phyloP scores from a whole-genome alignment of 2,888 invertebrate genomes.

The Meteorus cinctellus region DNA sequence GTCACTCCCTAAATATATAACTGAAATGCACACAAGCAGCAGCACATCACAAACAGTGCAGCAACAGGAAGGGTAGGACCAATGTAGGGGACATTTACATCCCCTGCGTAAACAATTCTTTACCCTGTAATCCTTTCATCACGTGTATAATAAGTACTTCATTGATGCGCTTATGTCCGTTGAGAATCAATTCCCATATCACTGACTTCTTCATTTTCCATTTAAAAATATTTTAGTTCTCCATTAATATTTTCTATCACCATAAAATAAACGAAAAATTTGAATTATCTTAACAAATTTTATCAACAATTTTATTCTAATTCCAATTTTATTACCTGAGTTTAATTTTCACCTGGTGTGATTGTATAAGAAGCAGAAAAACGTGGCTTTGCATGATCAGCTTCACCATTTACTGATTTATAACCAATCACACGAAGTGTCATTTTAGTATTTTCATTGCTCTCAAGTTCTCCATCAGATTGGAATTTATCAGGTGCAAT shows the following conservation, averaged over 20 bases:
- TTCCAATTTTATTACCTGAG: too few species aligned
- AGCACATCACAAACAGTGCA: not conserved
- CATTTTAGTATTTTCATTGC: too few species aligned
- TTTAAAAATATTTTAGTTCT: too few species aligned
- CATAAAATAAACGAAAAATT: too few species aligned
- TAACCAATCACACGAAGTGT: too few species aligned
- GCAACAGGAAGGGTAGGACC: not conserved
- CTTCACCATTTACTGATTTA: too few species aligned
- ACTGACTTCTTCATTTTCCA: not conserved
- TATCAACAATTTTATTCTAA: too few species aligned
- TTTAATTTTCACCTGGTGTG: not conserved
- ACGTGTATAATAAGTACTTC: slow-evolving; percentile 43
- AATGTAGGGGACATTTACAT: slow-evolving; percentile 14
- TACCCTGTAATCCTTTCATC: slow-evolving; percentile 64
- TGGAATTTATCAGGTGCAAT: not conserved
- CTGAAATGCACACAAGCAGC: not conserved
- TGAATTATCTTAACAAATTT: too few species aligned
- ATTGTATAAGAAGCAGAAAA: not conserved
- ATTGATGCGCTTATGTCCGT: slow-evolving; percentile 65
- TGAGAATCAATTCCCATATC: slow-evolving; percentile 63
- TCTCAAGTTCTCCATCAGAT: not conserved
- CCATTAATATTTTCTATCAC: too few species aligned
- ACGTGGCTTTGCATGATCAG: too few species aligned
- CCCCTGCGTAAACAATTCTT: slow-evolving; percentile 50
- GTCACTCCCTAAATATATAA: slow-evolving; percentile 53